Conservation (phyloP, 2,113 vertebrate genomes). For the Oplegnathus fasciatus region DNA sequence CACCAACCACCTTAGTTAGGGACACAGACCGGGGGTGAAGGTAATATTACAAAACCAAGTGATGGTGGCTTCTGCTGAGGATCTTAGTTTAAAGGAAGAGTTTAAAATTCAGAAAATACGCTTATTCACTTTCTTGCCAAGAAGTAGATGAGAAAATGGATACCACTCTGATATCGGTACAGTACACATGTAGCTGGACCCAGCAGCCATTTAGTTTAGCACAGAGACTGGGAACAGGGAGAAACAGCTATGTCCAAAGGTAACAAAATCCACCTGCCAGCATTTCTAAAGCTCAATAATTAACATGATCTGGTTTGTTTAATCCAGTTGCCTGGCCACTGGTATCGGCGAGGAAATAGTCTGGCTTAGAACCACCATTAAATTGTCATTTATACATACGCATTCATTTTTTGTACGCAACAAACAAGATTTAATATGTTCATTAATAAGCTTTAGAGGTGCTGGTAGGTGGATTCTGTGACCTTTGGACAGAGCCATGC, state of each 20-base stretch:
- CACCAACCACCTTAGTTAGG: background rate
- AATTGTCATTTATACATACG: too few relatives aligned
- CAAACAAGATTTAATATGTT: background rate
- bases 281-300: too few relatives aligned
- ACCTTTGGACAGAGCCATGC: too few relatives aligned
- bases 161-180: too few relatives aligned
- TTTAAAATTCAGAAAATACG: background rate
- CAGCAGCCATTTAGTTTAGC: too few relatives aligned
- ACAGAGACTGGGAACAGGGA: too few relatives aligned
- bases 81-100: background rate
- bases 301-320: too few relatives aligned
- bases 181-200: too few relatives aligned
- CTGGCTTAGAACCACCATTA: too few relatives aligned
- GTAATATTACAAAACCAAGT: slow-evolving; percentile 8
- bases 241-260: background rate
- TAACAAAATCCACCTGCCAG: background rate
- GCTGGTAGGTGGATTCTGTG: background rate
- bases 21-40: background rate
- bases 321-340: too few relatives aligned
- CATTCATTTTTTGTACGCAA: background rate
- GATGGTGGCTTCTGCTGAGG: background rate
- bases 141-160: background rate
- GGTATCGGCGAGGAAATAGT: too few relatives aligned
- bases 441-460: too few relatives aligned
- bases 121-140: background rate